These are phyloP conservation scores for Tetranychus cinnabarinus DNA, from an alignment of 1,140 invertebrate genomes.

Conservation along the genomic window DNA sequence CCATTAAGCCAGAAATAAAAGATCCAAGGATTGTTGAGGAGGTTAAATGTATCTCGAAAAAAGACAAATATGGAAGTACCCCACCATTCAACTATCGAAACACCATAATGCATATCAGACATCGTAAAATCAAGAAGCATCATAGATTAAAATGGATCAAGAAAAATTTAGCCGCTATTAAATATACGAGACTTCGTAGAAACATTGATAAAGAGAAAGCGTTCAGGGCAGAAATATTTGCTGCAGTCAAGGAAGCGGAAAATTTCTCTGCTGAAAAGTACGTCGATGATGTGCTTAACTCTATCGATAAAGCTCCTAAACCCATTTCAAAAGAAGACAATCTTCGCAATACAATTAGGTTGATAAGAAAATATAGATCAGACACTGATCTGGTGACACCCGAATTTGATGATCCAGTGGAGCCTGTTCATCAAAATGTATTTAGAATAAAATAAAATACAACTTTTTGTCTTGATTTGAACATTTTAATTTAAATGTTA, in stretches of 20 bases:
- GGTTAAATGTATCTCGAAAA: too few relatives aligned
- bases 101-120: slow-evolving; percentile 1
- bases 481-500: too few relatives aligned
- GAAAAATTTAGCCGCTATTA: slow-evolving; percentile 2
- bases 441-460: too few relatives aligned
- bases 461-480: too few relatives aligned
- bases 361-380: slow-evolving; percentile 3
- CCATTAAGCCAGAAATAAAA: too few relatives aligned
- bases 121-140: slow-evolving; percentile 9
- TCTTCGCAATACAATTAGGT: neutral
- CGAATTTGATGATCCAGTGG: slow-evolving; percentile 4
- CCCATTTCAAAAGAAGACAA: neutral
- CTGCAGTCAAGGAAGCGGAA: slow-evolving; percentile 8
- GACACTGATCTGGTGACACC: slow-evolving; percentile 2
- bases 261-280: slow-evolving; percentile 10
- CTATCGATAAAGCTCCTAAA: slow-evolving; percentile 7
- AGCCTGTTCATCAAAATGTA: too few relatives aligned
- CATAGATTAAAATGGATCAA: slow-evolving; percentile 6
- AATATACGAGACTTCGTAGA: neutral
- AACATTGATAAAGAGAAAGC: slow-evolving; percentile 9
- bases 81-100: neutral
- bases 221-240: slow-evolving; percentile 8
- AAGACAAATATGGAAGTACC: too few relatives aligned
- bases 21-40: too few relatives aligned
- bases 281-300: slow-evolving; percentile 7